A percentile compares a stretch with the other conserved stretches of the same genome.
Evolutionary conservation across 2,113 vertebrate species (phyloP).

Genomic region (Crotalus horridus): DNA sequence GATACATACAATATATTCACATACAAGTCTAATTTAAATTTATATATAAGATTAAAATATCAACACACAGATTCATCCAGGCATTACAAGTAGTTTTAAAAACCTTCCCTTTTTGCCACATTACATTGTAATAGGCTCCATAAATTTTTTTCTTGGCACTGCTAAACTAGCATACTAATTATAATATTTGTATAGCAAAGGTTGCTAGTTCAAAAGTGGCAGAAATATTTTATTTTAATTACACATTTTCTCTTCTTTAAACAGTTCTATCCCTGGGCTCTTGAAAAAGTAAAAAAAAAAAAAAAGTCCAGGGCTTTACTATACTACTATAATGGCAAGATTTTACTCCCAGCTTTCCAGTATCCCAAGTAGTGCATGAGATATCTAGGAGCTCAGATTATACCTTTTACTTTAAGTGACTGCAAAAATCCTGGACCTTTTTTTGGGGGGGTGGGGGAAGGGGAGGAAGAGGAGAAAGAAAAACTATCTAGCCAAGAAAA

Average conservation of each 20-base stretch:
- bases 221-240: background rate
- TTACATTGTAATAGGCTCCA: background rate
- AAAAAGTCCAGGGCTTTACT: background rate
- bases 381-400: background rate
- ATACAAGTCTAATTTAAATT: background rate
- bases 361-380: background rate
- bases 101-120: background rate
- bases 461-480: background rate
- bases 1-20: background rate
- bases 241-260: background rate
- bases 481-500: background rate
- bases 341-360: background rate
- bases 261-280: background rate
- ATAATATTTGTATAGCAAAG: background rate
- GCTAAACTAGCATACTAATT: background rate
- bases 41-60: background rate
- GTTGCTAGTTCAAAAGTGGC: background rate
- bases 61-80: background rate
- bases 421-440: background rate
- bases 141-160: background rate
- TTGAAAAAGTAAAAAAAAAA: background rate
- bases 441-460: too few relatives aligned
- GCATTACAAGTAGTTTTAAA: background rate
- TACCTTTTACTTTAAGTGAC: background rate
- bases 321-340: background rate